Percentiles rank a stretch among this genome's conserved stretches.
These are phyloP conservation scores for Argya squamiceps DNA, from an alignment of 2,797 vertebrate genomes.

Conservation along the genomic window DNA sequence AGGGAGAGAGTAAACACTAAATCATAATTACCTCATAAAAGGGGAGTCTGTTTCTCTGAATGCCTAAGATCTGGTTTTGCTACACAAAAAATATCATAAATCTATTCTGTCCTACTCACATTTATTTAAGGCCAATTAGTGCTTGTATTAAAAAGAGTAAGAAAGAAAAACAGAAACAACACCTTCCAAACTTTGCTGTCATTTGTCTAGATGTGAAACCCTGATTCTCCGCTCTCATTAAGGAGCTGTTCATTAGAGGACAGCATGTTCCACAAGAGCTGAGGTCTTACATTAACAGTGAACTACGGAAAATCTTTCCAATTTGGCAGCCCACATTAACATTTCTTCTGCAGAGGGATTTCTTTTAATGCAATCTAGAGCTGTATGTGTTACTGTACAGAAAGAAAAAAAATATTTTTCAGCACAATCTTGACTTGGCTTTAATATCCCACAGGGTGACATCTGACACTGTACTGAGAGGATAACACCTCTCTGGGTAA, in stretches of 20 bases:
- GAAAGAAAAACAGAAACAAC: constrained; percentile 57
- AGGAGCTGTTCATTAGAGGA: constrained; percentile 64
- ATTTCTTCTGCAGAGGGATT: constrained; percentile 60
- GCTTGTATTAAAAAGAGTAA: constrained; percentile 64
- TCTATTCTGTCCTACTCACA: constrained; percentile 63
- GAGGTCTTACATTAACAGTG: constrained; percentile 57
- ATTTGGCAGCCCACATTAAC: constrained; percentile 60
- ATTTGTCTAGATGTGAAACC: background rate
- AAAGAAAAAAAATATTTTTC: constrained; percentile 71
- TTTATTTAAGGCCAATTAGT: constrained; percentile 78
- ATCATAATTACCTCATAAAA: constrained; percentile 77
- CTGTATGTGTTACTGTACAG: constrained; percentile 47
- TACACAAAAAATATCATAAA: constrained; percentile 72
- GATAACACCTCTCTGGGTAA: constrained; percentile 64
- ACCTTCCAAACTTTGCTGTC: constrained; percentile 57
- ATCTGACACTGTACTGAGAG: constrained; percentile 41
- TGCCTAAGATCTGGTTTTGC: constrained; percentile 53
- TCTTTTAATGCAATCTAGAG: constrained; percentile 29
- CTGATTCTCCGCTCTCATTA: constrained; percentile 52
- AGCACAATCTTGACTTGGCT: constrained; percentile 54
- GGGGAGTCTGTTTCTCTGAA: constrained; percentile 61
- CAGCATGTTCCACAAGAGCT: constrained; percentile 13
- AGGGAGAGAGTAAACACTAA: constrained; percentile 71
- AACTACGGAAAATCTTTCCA: constrained; percentile 63
- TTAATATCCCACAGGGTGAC: constrained; percentile 68